These are phyloP conservation scores for Drosophila eugracilis DNA, from an alignment of 1,140 invertebrate genomes.

Conservation along the genomic window DNA sequence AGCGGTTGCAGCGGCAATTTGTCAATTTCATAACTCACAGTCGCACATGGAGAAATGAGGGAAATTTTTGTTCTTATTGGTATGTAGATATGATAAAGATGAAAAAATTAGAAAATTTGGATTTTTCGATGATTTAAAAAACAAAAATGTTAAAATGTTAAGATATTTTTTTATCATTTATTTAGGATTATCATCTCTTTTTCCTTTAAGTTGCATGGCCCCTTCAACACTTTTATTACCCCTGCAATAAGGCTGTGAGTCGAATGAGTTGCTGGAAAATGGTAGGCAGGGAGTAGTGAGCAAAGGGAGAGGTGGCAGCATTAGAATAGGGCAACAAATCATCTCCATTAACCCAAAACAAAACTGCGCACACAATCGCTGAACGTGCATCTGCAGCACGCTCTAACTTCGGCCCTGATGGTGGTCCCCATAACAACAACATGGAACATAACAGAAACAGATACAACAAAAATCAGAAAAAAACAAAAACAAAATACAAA, in stretches of 20 bases:
- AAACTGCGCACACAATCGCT: slow-evolving; percentile 82
- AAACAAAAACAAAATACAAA: slow-evolving; percentile 27
- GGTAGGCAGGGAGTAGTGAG: neutral
- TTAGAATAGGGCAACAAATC: slow-evolving; percentile 84
- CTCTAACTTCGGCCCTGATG: slow-evolving; percentile 71
- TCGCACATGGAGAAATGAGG: neutral
- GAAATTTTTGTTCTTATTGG: neutral
- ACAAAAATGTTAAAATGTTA: neutral
- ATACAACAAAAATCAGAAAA: slow-evolving; percentile 45
- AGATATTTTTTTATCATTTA: neutral
- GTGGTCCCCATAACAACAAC: slow-evolving; percentile 71
- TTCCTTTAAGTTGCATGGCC: neutral
- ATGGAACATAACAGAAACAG: slow-evolving; percentile 49
- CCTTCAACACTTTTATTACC: slow-evolving; percentile 14
- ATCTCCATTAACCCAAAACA: slow-evolving; percentile 84
- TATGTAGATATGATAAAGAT: too few species aligned
- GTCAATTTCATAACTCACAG: slow-evolving; percentile 75
- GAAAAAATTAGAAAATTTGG: too few species aligned
- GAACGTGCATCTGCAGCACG: slow-evolving; percentile 84
- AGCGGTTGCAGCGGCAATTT: slow-evolving; percentile 72
- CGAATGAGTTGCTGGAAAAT: neutral
- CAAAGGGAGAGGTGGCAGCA: slow-evolving; percentile 49
- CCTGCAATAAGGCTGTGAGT: neutral
- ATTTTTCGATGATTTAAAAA: too few species aligned
- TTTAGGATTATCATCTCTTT: neutral